Evolutionary conservation across 53 echinoderm and acorn worm species (phyloP), one percentile per base, ranked within the genome.

Genomic region (Holothuria leucospilota): DNA sequence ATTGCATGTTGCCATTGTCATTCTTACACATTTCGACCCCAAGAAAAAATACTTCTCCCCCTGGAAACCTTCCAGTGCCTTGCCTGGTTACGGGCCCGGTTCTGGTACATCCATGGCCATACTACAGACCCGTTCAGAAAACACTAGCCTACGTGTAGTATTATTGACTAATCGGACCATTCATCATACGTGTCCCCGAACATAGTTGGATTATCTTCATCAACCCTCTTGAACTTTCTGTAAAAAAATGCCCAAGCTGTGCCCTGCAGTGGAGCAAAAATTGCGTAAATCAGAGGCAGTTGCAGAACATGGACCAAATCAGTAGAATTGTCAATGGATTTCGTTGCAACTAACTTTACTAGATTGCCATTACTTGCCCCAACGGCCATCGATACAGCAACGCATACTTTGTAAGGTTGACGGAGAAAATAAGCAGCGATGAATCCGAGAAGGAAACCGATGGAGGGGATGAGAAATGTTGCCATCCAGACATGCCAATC

Each of bases 331-430:
- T 42, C 11, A 14, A 38, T 46, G 23, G 72, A 72, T 20, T 72
- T 72, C 0, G 24, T 12, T 23, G 72, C 72, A 14, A 78, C 14
- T 26, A 56, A 27, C 20, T 49, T 29, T 20, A 59, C 60, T 24
- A 78, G 23, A 24, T 78, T 78, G 8, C 79, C 79, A 53, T 78
- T 78, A n/a, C 4, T 59, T 51, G 79, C 79, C 14, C 79, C 79
- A 53, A 78, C 58, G 23, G 79, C 79, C 20, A 78, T 20, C 9
- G 79, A 78, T 29, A 56, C 53, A 13, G 79, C 79, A 13, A 78
- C 79, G 29, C 79, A 78, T 24, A 53, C n/a, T 56, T 78, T 59
- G 58, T 78, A 78, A 58, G 79, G 59, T 29, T 51, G 79, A 27
- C 60, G 79, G 1, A 78, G 51, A 5, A 51, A 23, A 24, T 58